A percentile compares a stretch with the other conserved stretches of the same genome.
Conservation (phyloP, 2,888 invertebrate species). For the Apoda limacodes region DNA sequence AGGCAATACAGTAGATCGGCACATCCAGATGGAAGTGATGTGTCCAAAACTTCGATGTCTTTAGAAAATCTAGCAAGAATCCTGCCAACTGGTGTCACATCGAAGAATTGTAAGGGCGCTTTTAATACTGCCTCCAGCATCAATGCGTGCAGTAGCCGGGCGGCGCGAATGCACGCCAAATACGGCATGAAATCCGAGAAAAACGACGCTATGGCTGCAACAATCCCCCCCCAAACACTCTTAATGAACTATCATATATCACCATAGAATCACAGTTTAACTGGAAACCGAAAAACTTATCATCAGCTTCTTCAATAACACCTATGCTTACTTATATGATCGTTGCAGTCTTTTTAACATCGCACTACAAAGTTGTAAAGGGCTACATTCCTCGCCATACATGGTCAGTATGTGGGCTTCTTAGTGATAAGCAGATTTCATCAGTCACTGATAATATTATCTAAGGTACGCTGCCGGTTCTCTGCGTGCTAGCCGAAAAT, state of each 20-base stretch:
- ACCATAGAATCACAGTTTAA: slow-evolving; percentile 5
- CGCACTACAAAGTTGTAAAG: too few species aligned
- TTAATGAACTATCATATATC: slow-evolving; percentile 18
- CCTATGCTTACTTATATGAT: background rate
- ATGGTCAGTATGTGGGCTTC: too few species aligned
- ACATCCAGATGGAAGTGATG: slow-evolving; percentile 74
- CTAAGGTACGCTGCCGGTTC: too few species aligned
- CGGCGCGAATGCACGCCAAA: slow-evolving; percentile 78
- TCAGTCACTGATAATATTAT: too few species aligned
- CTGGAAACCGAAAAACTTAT: slow-evolving; percentile 3
- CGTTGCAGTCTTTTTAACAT: too few species aligned
- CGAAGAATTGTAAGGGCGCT: slow-evolving; percentile 81
- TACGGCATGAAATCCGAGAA: slow-evolving; percentile 76
- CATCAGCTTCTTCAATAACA: slow-evolving; percentile 23
- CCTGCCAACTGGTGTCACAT: slow-evolving; percentile 82
- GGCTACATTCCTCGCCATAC: too few species aligned
- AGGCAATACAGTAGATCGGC: slow-evolving; percentile 77
- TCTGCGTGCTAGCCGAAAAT: too few species aligned
- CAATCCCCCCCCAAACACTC: too few species aligned
- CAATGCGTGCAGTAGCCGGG: slow-evolving; percentile 68
- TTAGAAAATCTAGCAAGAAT: slow-evolving; percentile 80
- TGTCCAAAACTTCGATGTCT: slow-evolving; percentile 81
- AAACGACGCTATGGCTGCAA: slow-evolving; percentile 77
- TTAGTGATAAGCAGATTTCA: too few species aligned
- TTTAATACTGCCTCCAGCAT: slow-evolving; percentile 73